Evolutionary conservation across 2,113 vertebrate genomes (phyloP), one percentile per base, ranked within the genome.

Genomic region (Collichthys lucidus): DNA sequence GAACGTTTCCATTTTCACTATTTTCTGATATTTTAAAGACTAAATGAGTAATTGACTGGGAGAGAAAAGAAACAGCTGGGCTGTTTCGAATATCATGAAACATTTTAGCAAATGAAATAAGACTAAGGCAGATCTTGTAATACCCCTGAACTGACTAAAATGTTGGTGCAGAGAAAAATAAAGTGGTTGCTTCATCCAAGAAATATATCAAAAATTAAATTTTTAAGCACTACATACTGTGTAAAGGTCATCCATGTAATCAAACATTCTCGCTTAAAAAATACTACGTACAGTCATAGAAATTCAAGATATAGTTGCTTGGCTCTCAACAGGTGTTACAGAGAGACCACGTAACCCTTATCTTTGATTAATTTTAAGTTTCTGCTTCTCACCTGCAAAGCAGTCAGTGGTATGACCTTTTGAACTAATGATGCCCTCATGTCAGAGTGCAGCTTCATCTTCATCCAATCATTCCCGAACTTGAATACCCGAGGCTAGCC

Each of bases 401-500:
- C 55, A 79, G 59, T 61, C 61, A 65, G 47, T n/a, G n/a, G 68
- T 74, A 76, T 61, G 67, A 22, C 62, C 76, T 62, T 76, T 49
- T 85, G 77, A 89, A 86, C 83, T 35, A 47, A 3, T 71, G 84
- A 91, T 84, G 35, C 86, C 24, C 26, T 76, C 15, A 76, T 15
- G 63, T 84, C 77, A 91, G 64, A 66, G 52, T 31, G 46, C 70
- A 81, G 77, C 77, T 26, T 26, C 26, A 26, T 26, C 26, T 83
- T 90, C 71, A 68, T 60, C 68, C 44, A 16, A 19, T 24, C 76
- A 68, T 47, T 80, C 55, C n/a, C 42, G 42, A 47, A 35, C 74
- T 68, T 59, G 14, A 62, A 76, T 42, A 67, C 5, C 46, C 15
- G 20, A 12, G 20, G 40, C 46, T 49, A 40, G 11, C 16, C 52